Base-by-base conservation (phyloP, 2,797 vertebrate species). In the Arremon brunneinucha region DNA sequence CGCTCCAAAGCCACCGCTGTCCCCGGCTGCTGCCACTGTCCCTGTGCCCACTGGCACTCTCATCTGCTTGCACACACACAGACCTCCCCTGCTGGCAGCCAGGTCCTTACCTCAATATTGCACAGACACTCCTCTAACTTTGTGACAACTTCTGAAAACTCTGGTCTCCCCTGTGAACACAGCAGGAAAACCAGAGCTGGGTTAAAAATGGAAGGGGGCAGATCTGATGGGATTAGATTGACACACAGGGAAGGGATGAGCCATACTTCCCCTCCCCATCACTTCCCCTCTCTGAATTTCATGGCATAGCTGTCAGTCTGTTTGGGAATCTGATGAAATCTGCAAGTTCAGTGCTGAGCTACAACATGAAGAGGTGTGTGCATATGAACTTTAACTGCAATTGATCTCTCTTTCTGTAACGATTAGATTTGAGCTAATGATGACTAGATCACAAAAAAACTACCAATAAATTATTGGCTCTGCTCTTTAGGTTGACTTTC, bases 121-220 rank as follows among this genome's bases (percentile, higher is more conserved):
- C 98, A 98, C 76, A 99, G 98, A 68, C 99, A 99, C 89, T 99
- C 99, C 94, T 99, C 99, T 68, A 99, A 95, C 84, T 98, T 99
- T 39, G 97, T 95, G 50, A 99, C 98, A 12, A 99, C 98, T 97
- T 99, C 99, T 44, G 99, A 99, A 96, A 99, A 99, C 91, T 99
- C 98, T 0, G 99, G 99, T 77, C 99, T 98, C 92, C 99, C 99
- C 99, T 99, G 97, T 32, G 94, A 96, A 88, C 78, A 69, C 44
- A 94, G 71, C 0, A 92, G 90, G 52, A 35, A 91, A 88, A 75
- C 37, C 87, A 64, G 71, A 74, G 43, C 47, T 28, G n/a, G 13
- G 47, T 84, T 69, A 56, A 11, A 37, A 56, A n/a, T 0, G 62
- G 62, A 21, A 68, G 16, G 17, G 26, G 6, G 4, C 22, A 24